A percentile compares a stretch with the other conserved stretches of the same genome.
Evolutionary conservation across 2,888 invertebrate genomes (phyloP).

Genomic region (Chymomyza procnemis): DNA sequence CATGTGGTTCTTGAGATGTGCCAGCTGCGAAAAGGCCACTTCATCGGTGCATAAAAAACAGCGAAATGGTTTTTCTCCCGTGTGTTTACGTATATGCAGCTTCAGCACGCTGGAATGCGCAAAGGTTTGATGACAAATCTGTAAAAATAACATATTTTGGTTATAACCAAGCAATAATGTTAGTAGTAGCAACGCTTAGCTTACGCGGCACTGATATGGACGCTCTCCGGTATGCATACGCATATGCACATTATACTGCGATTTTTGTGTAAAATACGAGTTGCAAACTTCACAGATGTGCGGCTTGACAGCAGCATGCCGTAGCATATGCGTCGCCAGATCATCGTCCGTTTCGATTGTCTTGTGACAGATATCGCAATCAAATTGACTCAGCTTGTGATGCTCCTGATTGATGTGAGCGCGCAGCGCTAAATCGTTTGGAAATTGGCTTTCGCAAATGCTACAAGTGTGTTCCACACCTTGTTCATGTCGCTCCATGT

Average conservation of each 20-base stretch:
- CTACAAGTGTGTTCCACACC: conserved; percentile 88
- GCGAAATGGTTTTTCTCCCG: conserved; percentile 90
- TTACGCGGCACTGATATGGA: conserved; percentile 89
- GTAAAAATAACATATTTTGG: neutral
- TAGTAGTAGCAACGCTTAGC: conserved; percentile 9
- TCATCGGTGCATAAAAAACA: conserved; percentile 84
- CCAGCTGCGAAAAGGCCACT: conserved; percentile 88
- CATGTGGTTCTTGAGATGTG: conserved; percentile 94
- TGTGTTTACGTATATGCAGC: conserved; percentile 89
- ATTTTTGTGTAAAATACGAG: conserved; percentile 89
- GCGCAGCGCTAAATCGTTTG: conserved; percentile 84
- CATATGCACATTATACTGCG: conserved; percentile 90
- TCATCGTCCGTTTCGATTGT: conserved; percentile 90
- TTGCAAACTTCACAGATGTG: conserved; percentile 89
- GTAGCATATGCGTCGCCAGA: conserved; percentile 87
- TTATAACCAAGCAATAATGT: neutral
- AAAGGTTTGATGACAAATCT: conserved; percentile 80
- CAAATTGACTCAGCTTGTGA: conserved; percentile 85
- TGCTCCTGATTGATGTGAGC: conserved; percentile 89
- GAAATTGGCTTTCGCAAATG: conserved; percentile 88
- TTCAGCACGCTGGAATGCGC: conserved; percentile 91
- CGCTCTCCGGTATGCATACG: conserved; percentile 91
- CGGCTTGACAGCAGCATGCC: conserved; percentile 85
- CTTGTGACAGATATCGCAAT: conserved; percentile 89
- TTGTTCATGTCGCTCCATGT: conserved; percentile 85